These are phyloP conservation scores for Pyrrhosoma nymphula DNA, from an alignment of 2,888 invertebrate genomes.

Conservation along the genomic window DNA sequence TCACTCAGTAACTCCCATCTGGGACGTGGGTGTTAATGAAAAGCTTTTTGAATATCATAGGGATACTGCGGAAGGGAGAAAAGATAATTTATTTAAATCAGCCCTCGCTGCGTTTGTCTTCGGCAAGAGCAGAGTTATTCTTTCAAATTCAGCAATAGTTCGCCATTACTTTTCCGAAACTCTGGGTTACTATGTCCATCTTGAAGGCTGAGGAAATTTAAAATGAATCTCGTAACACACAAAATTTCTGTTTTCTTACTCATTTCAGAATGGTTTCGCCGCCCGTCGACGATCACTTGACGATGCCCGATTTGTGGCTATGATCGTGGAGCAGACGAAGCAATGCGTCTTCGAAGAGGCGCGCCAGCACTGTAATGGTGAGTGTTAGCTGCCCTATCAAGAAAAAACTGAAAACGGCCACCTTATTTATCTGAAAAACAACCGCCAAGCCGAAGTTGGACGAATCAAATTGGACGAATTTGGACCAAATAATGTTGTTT, in stretches of 20 bases:
- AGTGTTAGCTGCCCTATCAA: slow-evolving; percentile 75
- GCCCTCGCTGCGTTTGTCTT: too few relatives aligned
- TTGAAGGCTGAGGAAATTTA: background rate
- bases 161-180: background rate
- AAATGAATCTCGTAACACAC: too few relatives aligned
- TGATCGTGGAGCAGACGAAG: slow-evolving; percentile 96
- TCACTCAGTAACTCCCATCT: background rate
- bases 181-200: background rate
- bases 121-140: too few relatives aligned
- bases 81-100: too few relatives aligned
- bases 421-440: too few relatives aligned
- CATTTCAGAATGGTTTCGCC: slow-evolving; percentile 96
- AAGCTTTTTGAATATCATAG: background rate
- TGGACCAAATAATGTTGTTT: too few relatives aligned
- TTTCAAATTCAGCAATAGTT: too few relatives aligned
- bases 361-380: slow-evolving; percentile 92
- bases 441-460: too few relatives aligned
- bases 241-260: too few relatives aligned
- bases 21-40: background rate
- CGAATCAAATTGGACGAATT: too few relatives aligned
- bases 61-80: too few relatives aligned
- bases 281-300: slow-evolving; percentile 96
- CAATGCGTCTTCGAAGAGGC: slow-evolving; percentile 95
- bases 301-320: slow-evolving; percentile 97
- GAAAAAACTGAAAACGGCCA: too few relatives aligned